phyloP scores from a whole-genome alignment of 1,140 invertebrate genomes.

The Eupristina koningsbergeri region DNA sequence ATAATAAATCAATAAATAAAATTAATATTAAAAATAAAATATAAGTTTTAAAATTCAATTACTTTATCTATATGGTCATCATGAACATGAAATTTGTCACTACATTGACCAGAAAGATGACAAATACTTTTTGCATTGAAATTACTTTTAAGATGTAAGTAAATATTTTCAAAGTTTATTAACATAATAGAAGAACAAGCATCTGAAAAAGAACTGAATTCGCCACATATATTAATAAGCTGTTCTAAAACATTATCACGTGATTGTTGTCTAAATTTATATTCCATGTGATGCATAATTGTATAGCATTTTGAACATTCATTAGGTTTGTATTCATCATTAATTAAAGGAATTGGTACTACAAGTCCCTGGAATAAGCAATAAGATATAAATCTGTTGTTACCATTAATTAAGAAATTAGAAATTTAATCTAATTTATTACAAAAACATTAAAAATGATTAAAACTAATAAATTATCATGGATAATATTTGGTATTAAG shows the following conservation, averaged over 20 bases:
- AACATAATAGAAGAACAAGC: slow-evolving; percentile 83
- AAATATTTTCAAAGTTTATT: slow-evolving; percentile 81
- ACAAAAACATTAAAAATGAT: too few relatives aligned
- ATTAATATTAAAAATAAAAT: background rate
- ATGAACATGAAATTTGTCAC: slow-evolving; percentile 78
- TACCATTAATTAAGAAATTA: background rate
- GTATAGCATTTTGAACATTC: slow-evolving; percentile 69
- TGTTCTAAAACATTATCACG: slow-evolving; percentile 59
- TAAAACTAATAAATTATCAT: too few relatives aligned
- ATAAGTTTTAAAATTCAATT: slow-evolving; percentile 34
- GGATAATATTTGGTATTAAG: too few relatives aligned
- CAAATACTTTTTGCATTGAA: slow-evolving; percentile 80
- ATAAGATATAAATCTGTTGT: slow-evolving; percentile 11
- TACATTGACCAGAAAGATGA: slow-evolving; percentile 83
- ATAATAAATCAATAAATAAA: background rate
- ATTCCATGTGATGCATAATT: slow-evolving; percentile 66
- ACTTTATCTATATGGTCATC: slow-evolving; percentile 73
- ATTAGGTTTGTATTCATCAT: slow-evolving; percentile 66
- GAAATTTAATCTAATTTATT: too few relatives aligned
- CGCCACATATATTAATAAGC: slow-evolving; percentile 75
- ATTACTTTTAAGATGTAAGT: slow-evolving; percentile 76
- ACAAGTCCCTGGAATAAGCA: slow-evolving; percentile 17
- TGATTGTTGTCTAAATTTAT: slow-evolving; percentile 62
- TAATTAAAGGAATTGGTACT: slow-evolving; percentile 44
- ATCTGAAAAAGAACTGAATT: slow-evolving; percentile 82